phyloP scores from a whole-genome alignment of 1,140 invertebrate genomes.

The Condylostylus longicornis region DNA sequence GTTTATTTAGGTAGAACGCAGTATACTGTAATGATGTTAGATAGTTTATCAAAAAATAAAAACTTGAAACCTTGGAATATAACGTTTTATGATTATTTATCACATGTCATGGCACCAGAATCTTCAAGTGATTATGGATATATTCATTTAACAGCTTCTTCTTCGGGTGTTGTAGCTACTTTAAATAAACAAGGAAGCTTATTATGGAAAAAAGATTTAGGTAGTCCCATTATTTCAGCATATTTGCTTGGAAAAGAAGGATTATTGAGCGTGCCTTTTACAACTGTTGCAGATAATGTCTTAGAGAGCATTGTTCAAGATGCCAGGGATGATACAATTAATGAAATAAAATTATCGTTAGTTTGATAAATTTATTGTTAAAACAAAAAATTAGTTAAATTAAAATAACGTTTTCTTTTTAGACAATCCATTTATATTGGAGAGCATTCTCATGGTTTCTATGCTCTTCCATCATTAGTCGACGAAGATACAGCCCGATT shows the following conservation, averaged over 20 bases:
- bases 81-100: constrained; percentile 80
- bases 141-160: constrained; percentile 77
- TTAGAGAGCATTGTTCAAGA: constrained; percentile 54
- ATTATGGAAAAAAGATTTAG: constrained; percentile 73
- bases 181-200: constrained; percentile 58
- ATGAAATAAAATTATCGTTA: constrained; percentile 62
- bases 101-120: constrained; percentile 56
- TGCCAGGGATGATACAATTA: constrained; percentile 42
- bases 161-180: constrained; percentile 71
- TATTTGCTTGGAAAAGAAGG: constrained; percentile 68
- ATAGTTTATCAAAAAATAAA: constrained; percentile 56
- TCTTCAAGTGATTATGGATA: constrained; percentile 68
- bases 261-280: constrained; percentile 75
- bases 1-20: constrained; percentile 53
- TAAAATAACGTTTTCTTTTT: constrained; percentile 22
- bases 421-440: constrained; percentile 89
- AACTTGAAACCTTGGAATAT: constrained; percentile 81
- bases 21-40: constrained; percentile 90
- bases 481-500: constrained; percentile 68
- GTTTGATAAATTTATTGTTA: constrained; percentile 18
- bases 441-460: constrained; percentile 67
- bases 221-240: constrained; percentile 80
- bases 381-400: constrained; percentile 1
- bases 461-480: constrained; percentile 80
- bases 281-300: constrained; percentile 74